Evolutionary conservation across 1,140 invertebrate genomes (phyloP), one percentile per base, ranked within the genome.

Genomic region (Scaptomyza graminum): DNA sequence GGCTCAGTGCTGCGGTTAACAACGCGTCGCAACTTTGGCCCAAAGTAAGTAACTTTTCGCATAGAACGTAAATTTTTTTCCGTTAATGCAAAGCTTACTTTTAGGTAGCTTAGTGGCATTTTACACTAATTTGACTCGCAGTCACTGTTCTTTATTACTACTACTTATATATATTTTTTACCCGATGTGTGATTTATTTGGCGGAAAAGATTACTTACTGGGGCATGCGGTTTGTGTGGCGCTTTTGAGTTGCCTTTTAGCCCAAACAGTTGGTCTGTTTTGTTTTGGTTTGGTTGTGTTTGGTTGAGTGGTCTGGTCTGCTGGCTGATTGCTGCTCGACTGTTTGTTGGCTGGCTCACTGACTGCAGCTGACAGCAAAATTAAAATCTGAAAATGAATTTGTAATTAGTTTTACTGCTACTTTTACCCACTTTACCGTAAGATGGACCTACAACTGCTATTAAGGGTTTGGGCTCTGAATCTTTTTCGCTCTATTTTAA

Each of bases 131-230:
- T 88, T 88, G 76, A 76, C 61, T 84, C 64, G 73, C 77, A 81
- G 49, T 70, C 70, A 39, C 18, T 70, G 66, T 67, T 67, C 52
- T 43, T 65, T 70, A 54, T 57, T 56, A 51, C 50, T 49, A 51
- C 25, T 31, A 31, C 56, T 31, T 64, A 46, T 67, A 7, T 64
- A n/a, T 41, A 41, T 41, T 41, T 41, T 41, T 41, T 41, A 41
- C 63, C 70, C 88, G 70, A 90, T 90, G 84, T 90, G 88, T 90
- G 88, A 90, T 90, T 90, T 90, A 90, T 88, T 88, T 90, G 88
- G 79, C 88, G 88, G 88, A 90, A 90, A 90, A 90, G 88, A 90
- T 90, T 90, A 90, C 83, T 88, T 89, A 83, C 83, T 83, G 72
- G 67, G 70, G 51, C 76, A 63, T 63, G 81, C 22, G 69, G 83